Conservation (phyloP, 1,140 invertebrate genomes). For the Nasonia vitripennis region DNA sequence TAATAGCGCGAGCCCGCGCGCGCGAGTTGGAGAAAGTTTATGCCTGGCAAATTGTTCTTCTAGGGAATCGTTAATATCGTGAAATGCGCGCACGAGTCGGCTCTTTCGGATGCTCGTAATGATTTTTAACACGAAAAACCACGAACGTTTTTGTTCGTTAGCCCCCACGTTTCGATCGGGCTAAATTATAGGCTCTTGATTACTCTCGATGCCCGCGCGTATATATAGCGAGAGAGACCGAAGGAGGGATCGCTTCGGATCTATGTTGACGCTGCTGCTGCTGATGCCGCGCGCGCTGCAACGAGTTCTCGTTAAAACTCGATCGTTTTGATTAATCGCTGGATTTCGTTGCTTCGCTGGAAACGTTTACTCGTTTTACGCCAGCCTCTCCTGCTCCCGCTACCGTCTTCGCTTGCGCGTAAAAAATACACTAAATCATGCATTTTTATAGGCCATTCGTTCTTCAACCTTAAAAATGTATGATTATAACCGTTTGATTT, state of each 20-base stretch:
- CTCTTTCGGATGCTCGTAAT: conserved; percentile 60
- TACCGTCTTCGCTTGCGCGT: background rate
- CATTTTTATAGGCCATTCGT: conserved; percentile 40
- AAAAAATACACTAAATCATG: conserved; percentile 46
- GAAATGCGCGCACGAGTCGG: conserved; percentile 39
- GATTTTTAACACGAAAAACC: conserved; percentile 74
- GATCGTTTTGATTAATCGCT: conserved; percentile 58
- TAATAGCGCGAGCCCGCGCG: conserved; percentile 63
- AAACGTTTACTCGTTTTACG: conserved; percentile 36
- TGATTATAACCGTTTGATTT: conserved; percentile 42
- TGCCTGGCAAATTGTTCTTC: conserved; percentile 72
- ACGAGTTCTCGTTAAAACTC: conserved; percentile 62
- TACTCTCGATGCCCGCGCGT: conserved; percentile 64
- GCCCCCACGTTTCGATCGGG: conserved; percentile 71
- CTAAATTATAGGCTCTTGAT: conserved; percentile 76
- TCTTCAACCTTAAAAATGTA: conserved; percentile 26
- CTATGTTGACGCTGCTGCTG: conserved; percentile 39
- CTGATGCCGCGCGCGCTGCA: conserved; percentile 41
- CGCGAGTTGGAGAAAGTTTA: conserved; percentile 69
- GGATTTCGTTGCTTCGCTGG: conserved; percentile 45
- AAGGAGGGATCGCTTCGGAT: conserved; percentile 54
- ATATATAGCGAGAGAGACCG: conserved; percentile 10
- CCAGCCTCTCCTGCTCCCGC: background rate
- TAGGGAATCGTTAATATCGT: conserved; percentile 71
- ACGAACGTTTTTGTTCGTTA: conserved; percentile 75